Evolutionary conservation across 1,140 invertebrate genomes (phyloP).

Genomic region (Radopholus similis): DNA sequence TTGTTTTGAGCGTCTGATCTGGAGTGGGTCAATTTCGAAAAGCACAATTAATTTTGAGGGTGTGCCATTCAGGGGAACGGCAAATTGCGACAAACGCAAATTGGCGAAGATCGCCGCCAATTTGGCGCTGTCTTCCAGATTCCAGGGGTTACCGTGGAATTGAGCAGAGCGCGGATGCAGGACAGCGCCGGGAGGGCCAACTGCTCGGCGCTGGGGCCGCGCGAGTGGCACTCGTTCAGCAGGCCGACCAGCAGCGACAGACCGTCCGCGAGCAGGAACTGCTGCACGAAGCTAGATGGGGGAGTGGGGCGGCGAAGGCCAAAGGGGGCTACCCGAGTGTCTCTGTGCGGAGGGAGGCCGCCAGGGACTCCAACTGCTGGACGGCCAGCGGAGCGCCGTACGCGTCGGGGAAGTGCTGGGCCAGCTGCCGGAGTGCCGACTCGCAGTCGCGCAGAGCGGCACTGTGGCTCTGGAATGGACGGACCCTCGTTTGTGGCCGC

Average conservation of each 20-base stretch:
- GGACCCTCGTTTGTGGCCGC: background rate
- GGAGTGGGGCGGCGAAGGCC: background rate
- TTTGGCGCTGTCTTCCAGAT: background rate
- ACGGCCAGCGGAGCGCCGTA: constrained; percentile 35
- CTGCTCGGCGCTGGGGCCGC: constrained; percentile 20
- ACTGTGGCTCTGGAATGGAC: background rate
- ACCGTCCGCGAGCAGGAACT: constrained; percentile 38
- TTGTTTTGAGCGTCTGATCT: too few relatives aligned
- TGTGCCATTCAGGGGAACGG: background rate
- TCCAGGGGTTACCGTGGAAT: constrained; percentile 52
- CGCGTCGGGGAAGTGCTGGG: constrained; percentile 32
- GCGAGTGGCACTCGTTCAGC: constrained; percentile 19
- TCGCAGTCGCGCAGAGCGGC: background rate
- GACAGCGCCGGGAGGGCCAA: constrained; percentile 40
- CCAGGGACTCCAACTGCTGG: constrained; percentile 42
- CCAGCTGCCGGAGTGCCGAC: background rate
- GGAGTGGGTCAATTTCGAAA: too few relatives aligned
- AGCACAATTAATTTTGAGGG: too few relatives aligned
- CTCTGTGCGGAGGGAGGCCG: constrained; percentile 48
- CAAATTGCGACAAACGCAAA: background rate
- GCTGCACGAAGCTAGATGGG: constrained; percentile 8
- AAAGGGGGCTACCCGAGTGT: constrained; percentile 27
- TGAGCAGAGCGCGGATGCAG: constrained; percentile 43
- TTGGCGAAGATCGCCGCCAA: background rate
- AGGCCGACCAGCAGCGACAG: constrained; percentile 26